Evolutionary conservation across 2,113 vertebrate genomes (phyloP).

Genomic region (Macroglossus sobrinus): DNA sequence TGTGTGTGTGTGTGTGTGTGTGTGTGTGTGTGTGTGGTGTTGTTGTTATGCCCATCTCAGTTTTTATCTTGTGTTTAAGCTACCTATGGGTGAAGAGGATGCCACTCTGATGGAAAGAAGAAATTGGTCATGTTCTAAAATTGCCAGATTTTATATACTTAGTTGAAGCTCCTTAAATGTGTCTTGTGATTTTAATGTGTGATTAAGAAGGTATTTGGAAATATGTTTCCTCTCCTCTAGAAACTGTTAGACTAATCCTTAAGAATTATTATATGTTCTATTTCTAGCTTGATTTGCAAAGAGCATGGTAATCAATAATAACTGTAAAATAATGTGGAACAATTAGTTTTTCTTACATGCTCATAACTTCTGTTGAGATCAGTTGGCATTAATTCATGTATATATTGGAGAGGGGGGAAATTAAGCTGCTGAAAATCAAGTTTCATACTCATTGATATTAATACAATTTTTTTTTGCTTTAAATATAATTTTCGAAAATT

Average conservation of each 20-base stretch:
- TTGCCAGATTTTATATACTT: neutral
- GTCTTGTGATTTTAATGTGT: slow-evolving; percentile 30
- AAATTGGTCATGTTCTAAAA: neutral
- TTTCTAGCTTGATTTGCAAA: slow-evolving; percentile 71
- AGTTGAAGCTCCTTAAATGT: neutral
- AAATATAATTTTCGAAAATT: neutral
- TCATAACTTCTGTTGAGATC: slow-evolving; percentile 69
- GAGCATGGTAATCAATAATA: slow-evolving; percentile 71
- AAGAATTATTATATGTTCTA: slow-evolving; percentile 65
- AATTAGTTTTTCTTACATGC: slow-evolving; percentile 69
- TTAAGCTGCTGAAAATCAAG: slow-evolving; percentile 53
- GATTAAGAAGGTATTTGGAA: slow-evolving; percentile 51
- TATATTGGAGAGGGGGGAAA: slow-evolving; percentile 29
- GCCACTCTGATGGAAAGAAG: neutral
- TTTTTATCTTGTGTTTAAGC: neutral
- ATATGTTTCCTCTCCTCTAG: neutral
- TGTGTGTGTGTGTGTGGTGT: neutral
- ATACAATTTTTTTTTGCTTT: neutral
- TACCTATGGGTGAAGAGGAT: neutral
- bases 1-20: neutral
- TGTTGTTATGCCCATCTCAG: neutral
- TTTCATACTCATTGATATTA: slow-evolving; percentile 35
- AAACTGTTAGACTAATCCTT: slow-evolving; percentile 26
- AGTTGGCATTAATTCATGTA: slow-evolving; percentile 47
- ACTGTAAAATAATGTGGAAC: slow-evolving; percentile 63